A percentile compares a stretch with the other conserved stretches of the same genome.
Conservation (phyloP, 1,140 invertebrate genomes). For the Brachionus plicatilis region DNA sequence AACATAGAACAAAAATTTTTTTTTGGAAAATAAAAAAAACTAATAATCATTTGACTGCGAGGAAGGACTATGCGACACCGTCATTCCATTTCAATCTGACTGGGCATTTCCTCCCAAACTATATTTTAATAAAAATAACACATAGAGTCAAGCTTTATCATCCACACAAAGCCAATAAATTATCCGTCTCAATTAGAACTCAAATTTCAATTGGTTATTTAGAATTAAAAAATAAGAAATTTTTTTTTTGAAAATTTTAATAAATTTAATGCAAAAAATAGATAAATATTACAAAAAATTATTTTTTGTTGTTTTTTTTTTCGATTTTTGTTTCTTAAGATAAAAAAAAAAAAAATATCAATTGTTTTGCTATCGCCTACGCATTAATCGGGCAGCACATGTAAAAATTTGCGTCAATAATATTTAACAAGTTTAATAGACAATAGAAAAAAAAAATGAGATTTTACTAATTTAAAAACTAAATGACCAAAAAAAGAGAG, state of each 20-base stretch:
- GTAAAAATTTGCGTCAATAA: neutral
- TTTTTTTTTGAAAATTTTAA: neutral
- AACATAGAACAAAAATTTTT: no score
- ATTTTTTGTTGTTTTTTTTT: no score
- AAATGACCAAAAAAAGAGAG: neutral
- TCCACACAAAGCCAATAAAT: neutral
- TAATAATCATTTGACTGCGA: no score
- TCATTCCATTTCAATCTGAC: no score
- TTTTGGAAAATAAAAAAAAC: no score
- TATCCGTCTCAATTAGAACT: neutral
- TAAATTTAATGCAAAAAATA: slow-evolving; percentile 3
- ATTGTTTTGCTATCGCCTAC: neutral
- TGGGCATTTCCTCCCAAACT: no score
- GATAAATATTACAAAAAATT: slow-evolving; percentile 27
- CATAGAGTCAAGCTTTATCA: neutral
- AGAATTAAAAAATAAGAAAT: neutral
- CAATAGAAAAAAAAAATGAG: neutral
- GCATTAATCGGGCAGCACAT: neutral
- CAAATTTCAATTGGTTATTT: neutral
- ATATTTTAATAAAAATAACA: no score
- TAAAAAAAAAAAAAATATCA: neutral
- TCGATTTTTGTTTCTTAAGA: no score
- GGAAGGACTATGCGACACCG: no score
- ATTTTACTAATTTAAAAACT: slow-evolving; percentile 25
- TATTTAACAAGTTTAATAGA: no score